These are phyloP conservation scores for Eurois occulta DNA, from an alignment of 2,888 invertebrate genomes.

Conservation along the genomic window DNA sequence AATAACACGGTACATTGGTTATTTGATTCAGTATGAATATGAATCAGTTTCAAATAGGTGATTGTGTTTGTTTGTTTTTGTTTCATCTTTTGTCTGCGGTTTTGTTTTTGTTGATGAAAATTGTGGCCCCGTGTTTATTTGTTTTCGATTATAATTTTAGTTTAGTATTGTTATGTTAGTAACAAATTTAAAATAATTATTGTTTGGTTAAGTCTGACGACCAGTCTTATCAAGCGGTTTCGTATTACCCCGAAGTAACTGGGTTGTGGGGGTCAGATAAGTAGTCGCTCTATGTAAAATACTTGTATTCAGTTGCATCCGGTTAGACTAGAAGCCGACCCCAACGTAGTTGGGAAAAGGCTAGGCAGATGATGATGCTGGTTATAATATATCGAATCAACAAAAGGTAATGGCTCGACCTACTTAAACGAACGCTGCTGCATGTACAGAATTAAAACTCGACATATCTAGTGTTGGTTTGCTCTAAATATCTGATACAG, in stretches of 20 bases:
- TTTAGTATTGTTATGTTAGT: constrained; percentile 12
- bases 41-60: constrained; percentile 43
- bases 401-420: constrained; percentile 3
- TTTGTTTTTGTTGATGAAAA: constrained; percentile 26
- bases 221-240: neutral
- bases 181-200: constrained; percentile 15
- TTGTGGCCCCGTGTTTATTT: constrained; percentile 31
- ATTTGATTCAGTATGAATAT: constrained; percentile 58
- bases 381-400: neutral
- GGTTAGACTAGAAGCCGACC: neutral
- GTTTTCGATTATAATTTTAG: constrained; percentile 40
- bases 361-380: neutral
- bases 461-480: neutral
- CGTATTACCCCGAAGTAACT: neutral
- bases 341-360: neutral
- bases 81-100: constrained; percentile 14
- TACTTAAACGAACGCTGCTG: neutral
- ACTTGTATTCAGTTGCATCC: neutral
- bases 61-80: constrained; percentile 25
- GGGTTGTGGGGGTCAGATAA: neutral
- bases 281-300: neutral
- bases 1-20: constrained; percentile 63
- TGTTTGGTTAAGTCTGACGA: neutral
- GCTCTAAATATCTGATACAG: constrained; percentile 6
- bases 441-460: neutral